Evolutionary conservation across 2,888 invertebrate species (phyloP).

Genomic region (Rhogogaster chlorosoma): DNA sequence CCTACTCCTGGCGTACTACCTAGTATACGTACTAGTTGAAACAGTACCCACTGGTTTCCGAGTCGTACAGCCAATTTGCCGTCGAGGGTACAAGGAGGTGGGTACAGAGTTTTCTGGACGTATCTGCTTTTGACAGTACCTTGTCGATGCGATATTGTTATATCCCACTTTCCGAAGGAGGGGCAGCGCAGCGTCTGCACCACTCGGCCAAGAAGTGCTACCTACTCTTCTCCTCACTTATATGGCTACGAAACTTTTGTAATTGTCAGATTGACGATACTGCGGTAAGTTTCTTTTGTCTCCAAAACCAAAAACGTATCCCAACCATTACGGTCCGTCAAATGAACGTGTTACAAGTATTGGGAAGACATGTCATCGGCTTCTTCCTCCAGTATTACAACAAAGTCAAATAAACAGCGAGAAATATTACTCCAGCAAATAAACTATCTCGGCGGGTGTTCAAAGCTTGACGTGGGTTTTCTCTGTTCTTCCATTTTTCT

Average conservation of each 20-base stretch:
- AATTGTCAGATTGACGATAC: slow-evolving; percentile 45
- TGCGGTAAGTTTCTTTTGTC: slow-evolving; percentile 13
- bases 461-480: not conserved
- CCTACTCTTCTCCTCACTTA: slow-evolving; percentile 3
- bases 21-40: not conserved
- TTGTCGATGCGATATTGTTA: slow-evolving; percentile 55
- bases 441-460: not conserved
- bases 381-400: not conserved
- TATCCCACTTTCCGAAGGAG: slow-evolving; percentile 49
- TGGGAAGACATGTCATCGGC: not conserved
- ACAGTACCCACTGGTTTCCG: slow-evolving; percentile 11
- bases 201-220: not conserved
- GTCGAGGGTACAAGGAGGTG: not conserved
- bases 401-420: not conserved
- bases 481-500: not conserved
- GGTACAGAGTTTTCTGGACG: slow-evolving; percentile 39
- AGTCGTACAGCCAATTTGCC: slow-evolving; percentile 44
- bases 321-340: slow-evolving; percentile 14
- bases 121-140: slow-evolving; percentile 56
- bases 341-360: not conserved
- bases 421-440: not conserved
- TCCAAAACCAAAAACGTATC: not conserved
- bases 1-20: not conserved
- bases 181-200: not conserved
- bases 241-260: slow-evolving; percentile 37